Evolutionary conservation across 1,140 invertebrate genomes (phyloP).

Genomic region (Lepidostoma basale): DNA sequence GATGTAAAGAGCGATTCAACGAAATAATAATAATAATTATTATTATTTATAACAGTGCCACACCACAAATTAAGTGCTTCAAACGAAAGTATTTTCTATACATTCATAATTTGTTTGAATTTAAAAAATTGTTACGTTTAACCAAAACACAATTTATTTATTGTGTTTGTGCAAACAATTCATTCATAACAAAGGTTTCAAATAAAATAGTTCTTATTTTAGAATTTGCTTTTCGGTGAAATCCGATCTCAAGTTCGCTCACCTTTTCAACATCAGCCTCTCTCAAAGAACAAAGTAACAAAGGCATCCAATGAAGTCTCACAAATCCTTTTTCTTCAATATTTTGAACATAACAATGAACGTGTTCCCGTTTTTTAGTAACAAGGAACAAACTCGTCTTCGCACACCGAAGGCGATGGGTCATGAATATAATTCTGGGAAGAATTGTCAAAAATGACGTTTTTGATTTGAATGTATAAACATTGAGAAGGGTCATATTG

Average conservation of each 20-base stretch:
- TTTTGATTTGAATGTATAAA: conserved; percentile 27
- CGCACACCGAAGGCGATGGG: not conserved
- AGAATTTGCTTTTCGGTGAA: not conserved
- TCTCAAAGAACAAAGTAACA: not conserved
- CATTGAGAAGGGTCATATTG: conserved; percentile 1
- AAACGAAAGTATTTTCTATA: no score
- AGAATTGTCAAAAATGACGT: conserved; percentile 12
- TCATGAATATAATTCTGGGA: conserved; percentile 2
- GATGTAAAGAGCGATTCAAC: no score
- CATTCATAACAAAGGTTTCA: no score
- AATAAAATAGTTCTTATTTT: not conserved
- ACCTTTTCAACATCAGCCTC: not conserved
- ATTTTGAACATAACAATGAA: not conserved
- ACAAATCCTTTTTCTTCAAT: conserved; percentile 11
- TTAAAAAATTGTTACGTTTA: no score
- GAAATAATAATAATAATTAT: no score
- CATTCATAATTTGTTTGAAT: no score
- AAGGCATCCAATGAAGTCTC: not conserved
- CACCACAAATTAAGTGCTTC: no score
- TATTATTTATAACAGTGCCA: no score
- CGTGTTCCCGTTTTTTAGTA: not conserved
- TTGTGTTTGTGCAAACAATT: no score
- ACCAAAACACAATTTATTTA: no score
- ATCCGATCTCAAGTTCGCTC: not conserved
- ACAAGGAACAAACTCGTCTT: conserved; percentile 10